Percentiles rank a stretch among this genome's conserved stretches.
Evolutionary conservation across 2,888 invertebrate genomes (phyloP).

Genomic region (Brassicogethes aeneus): DNA sequence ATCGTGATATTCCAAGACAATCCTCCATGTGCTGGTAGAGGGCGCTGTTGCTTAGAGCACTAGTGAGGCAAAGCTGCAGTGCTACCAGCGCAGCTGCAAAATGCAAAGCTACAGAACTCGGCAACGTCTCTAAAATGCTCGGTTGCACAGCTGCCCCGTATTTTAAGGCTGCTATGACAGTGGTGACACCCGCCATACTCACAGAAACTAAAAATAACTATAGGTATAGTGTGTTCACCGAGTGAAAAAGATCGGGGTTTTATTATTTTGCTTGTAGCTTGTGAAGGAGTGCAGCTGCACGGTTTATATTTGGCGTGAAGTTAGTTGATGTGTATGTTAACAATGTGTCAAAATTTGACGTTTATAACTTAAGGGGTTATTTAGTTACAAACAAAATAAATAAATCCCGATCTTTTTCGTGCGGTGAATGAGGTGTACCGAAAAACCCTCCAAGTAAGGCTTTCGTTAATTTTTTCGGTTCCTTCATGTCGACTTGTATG

Average conservation of each 20-base stretch:
- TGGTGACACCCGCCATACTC: conserved; percentile 54
- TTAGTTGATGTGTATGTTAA: too few relatives aligned
- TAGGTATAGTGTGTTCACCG: neutral
- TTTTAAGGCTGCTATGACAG: conserved; percentile 51
- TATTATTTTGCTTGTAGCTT: conserved; percentile 3
- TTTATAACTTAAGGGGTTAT: too few relatives aligned
- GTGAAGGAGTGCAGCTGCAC: too few relatives aligned
- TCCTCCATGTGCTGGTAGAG: conserved; percentile 79
- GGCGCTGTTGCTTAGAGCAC: conserved; percentile 69
- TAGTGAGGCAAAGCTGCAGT: conserved; percentile 67
- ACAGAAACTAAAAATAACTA: conserved; percentile 43
- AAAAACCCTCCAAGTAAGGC: conserved; percentile 65
- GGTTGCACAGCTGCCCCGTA: conserved; percentile 56
- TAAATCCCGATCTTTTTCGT: too few relatives aligned
- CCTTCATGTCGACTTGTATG: conserved; percentile 85
- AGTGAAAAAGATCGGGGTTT: neutral
- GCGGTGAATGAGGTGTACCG: too few relatives aligned
- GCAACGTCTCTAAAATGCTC: conserved; percentile 56
- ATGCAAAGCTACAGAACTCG: conserved; percentile 53
- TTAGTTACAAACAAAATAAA: too few relatives aligned
- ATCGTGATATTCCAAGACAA: conserved; percentile 59
- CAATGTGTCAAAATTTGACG: too few relatives aligned
- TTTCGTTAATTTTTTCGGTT: conserved; percentile 60
- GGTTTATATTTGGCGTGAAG: too few relatives aligned
- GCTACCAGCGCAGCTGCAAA: conserved; percentile 66